phyloP scores from a whole-genome alignment of 1,140 invertebrate species.

The Drosophila truncata region DNA sequence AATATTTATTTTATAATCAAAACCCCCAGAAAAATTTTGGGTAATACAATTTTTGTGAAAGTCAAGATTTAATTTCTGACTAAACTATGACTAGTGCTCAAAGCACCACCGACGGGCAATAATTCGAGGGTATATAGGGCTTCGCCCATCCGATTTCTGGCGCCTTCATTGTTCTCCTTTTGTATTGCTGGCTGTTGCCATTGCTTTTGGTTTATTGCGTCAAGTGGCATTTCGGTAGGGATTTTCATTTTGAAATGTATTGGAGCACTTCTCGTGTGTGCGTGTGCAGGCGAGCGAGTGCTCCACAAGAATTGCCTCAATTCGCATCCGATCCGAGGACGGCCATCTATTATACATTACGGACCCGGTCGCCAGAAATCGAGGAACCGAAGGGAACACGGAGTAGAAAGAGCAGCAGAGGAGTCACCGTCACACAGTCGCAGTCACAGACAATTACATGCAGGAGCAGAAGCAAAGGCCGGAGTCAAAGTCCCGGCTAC shows the following conservation, averaged over 20 bases:
- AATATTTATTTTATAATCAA: neutral
- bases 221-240: slow-evolving; percentile 81
- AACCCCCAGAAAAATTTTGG: neutral
- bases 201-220: slow-evolving; percentile 79
- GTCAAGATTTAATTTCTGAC: neutral
- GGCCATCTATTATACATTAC: slow-evolving; percentile 80
- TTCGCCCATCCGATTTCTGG: neutral
- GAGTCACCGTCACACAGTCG: slow-evolving; percentile 13
- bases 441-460: slow-evolving; percentile 81
- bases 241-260: slow-evolving; percentile 82
- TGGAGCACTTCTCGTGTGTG: slow-evolving; percentile 47
- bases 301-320: slow-evolving; percentile 59
- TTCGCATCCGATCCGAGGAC: slow-evolving; percentile 69
- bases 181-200: slow-evolving; percentile 27
- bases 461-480: slow-evolving; percentile 48
- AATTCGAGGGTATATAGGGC: slow-evolving; percentile 20
- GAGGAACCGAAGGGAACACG: neutral
- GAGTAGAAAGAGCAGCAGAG: slow-evolving; percentile 1
- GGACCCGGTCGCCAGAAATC: slow-evolving; percentile 45
- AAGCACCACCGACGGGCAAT: neutral
- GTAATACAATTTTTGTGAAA: neutral
- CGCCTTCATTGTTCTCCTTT: slow-evolving; percentile 17
- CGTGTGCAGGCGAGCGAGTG: slow-evolving; percentile 13
- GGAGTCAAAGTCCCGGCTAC: slow-evolving; percentile 23
- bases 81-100: neutral